These are phyloP conservation scores for Mionectes olivaceus DNA, from an alignment of 2,797 vertebrate species.

Conservation along the genomic window DNA sequence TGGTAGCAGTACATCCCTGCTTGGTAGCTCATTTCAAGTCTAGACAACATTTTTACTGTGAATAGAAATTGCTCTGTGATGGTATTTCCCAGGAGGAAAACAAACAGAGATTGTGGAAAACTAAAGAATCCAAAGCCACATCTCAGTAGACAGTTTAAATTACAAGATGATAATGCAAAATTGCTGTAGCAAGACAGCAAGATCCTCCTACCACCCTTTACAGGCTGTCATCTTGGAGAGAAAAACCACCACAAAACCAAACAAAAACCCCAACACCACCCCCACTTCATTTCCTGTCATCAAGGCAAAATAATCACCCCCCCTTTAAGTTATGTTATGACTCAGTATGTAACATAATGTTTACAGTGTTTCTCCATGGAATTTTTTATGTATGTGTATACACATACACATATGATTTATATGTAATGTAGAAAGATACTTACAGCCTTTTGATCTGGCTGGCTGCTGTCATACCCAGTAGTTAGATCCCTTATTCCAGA, in stretches of 20 bases:
- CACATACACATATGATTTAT: not conserved
- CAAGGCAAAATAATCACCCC: not conserved
- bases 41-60: not conserved
- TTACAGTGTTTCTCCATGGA: not conserved
- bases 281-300: not conserved
- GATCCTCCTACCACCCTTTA: not conserved
- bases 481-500: constrained; percentile 91
- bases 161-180: not conserved
- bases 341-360: not conserved
- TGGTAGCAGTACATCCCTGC: not conserved
- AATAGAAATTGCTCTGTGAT: not conserved
- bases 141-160: not conserved
- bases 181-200: not conserved
- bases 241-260: not conserved
- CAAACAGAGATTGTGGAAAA: not conserved
- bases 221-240: not conserved
- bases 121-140: not conserved
- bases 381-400: not conserved
- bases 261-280: not conserved
- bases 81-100: not conserved
- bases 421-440: not conserved
- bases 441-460: constrained; percentile 90
- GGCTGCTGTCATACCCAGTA: constrained; percentile 92
- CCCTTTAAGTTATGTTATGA: not conserved
- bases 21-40: not conserved